Percentiles rank a stretch among this genome's conserved stretches.
These are phyloP conservation scores for Castor canadensis DNA, from an alignment of 2,113 vertebrate species.

Conservation along the genomic window DNA sequence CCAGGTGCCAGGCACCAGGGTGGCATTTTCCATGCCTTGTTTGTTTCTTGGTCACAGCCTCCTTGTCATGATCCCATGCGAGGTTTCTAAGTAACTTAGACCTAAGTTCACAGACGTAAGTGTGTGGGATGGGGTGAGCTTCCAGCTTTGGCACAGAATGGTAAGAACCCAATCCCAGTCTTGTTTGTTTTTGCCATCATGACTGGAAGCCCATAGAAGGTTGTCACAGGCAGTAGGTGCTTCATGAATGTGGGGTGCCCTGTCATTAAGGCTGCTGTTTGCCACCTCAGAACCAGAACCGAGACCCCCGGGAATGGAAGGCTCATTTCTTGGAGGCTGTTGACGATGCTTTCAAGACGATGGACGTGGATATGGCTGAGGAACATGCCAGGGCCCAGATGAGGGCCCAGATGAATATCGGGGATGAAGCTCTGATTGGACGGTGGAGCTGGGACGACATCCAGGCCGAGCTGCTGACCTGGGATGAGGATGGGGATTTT, in stretches of 20 bases:
- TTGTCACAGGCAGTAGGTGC: background rate
- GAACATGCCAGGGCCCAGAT: slow-evolving; percentile 65
- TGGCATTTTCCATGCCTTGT: background rate
- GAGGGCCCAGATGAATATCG: slow-evolving; percentile 70
- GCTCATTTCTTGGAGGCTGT: slow-evolving; percentile 67
- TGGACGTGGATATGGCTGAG: slow-evolving; percentile 67
- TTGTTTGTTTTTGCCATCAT: background rate
- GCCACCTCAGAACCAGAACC: slow-evolving; percentile 64
- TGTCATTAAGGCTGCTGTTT: background rate
- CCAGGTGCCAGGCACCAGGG: background rate
- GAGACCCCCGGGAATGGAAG: slow-evolving; percentile 67
- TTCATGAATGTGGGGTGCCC: background rate
- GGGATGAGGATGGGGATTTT: slow-evolving; percentile 66
- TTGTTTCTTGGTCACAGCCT: background rate
- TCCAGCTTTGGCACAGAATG: background rate
- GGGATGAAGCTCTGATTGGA: slow-evolving; percentile 62
- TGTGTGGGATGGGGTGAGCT: background rate
- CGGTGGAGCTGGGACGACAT: slow-evolving; percentile 70
- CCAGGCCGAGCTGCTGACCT: slow-evolving; percentile 66
- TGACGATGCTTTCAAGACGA: slow-evolving; percentile 69
- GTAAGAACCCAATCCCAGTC: background rate
- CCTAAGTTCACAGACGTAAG: background rate
- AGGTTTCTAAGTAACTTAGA: background rate
- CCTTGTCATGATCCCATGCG: background rate
- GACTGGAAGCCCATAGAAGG: fast-evolving